Evolutionary conservation across 1,140 invertebrate species (phyloP), one percentile per base, ranked within the genome.

Genomic region (Drosophila murphyi): DNA sequence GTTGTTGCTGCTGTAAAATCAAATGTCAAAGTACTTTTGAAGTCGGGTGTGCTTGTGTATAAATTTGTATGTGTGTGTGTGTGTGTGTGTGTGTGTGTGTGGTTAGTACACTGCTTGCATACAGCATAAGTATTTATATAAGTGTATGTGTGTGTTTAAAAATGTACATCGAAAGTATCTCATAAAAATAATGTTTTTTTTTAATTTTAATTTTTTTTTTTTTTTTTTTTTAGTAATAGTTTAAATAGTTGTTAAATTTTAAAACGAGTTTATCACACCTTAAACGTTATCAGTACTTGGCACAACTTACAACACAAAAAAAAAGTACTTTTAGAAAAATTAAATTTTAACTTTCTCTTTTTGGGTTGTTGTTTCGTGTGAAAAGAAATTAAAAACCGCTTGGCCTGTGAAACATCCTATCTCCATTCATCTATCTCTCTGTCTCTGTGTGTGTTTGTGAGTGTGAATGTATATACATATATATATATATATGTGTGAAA

Each of bases 221-320:
- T 71, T 63, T n/a, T 32, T 62, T 72, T 86, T 76, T 83, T 87
- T 76, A 82, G 72, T 87, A 81, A 72, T 87, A 87, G 83, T 88
- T 87, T 88, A 88, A 90, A 90, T 82, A 90, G 80, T 81, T 87
- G 80, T 87, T 87, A 75, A 91, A 83, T 88, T 87, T 87, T 88
- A 91, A 88, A 90, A 87, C 82, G 82, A 91, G 74, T 82, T 87
- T 87, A 89, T 87, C 85, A 87, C 90, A 91, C 82, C 86, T 91
- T 91, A 90, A 91, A 87, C 82, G 90, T 91, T 85, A 90, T 91
- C 90, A 91, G 90, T 91, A 91, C 89, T 91, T 91, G 89, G 89
- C 89, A 91, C 85, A 86, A 87, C 85, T 91, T 83, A 91, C 83
- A 89, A 91, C 89, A 91, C 73, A 90, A 90, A 89, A 85, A 89